Evolutionary conservation across 2,888 invertebrate genomes (phyloP).

Genomic region (Drosophila stalkeri): DNA sequence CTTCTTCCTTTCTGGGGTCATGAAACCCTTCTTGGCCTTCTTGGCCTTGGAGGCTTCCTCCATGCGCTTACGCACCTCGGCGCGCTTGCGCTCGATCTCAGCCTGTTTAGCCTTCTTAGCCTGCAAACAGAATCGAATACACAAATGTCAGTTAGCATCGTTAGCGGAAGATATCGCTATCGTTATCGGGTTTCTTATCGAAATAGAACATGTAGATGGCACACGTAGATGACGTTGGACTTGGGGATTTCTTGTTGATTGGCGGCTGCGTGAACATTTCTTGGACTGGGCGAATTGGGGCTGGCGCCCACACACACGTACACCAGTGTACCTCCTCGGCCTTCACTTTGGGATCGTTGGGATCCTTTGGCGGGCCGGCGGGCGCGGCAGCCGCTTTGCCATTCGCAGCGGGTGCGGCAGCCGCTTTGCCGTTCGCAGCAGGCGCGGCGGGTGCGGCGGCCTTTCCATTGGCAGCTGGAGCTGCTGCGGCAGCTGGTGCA

Average conservation of each 20-base stretch:
- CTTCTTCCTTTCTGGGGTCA: slow-evolving; percentile 99
- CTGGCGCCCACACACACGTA: slow-evolving; percentile 70
- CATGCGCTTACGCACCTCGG: slow-evolving; percentile 99
- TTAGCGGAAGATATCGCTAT: not conserved
- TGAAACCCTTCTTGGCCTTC: slow-evolving; percentile 99
- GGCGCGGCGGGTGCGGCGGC: slow-evolving; percentile 46
- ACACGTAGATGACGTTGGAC: slow-evolving; percentile 46
- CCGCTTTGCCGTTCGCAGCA: slow-evolving; percentile 55
- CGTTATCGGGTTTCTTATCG: slow-evolving; percentile 19
- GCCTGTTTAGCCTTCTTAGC: slow-evolving; percentile 99
- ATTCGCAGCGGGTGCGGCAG: slow-evolving; percentile 67
- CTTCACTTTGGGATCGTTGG: slow-evolving; percentile 82
- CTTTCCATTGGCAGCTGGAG: slow-evolving; percentile 46
- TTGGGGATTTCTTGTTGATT: slow-evolving; percentile 7
- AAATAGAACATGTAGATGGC: slow-evolving; percentile 39
- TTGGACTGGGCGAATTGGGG: slow-evolving; percentile 42
- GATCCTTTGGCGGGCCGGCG: slow-evolving; percentile 82
- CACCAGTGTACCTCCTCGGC: slow-evolving; percentile 83
- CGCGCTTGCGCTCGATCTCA: slow-evolving; percentile 99
- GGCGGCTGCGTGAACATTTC: slow-evolving; percentile 27
- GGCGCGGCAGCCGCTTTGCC: slow-evolving; percentile 68
- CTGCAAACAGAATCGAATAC: slow-evolving; percentile 85
- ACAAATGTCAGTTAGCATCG: slow-evolving; percentile 15
- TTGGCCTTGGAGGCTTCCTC: slow-evolving; percentile 99
- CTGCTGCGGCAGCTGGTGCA: slow-evolving; percentile 46